Conservation (phyloP, 2,113 vertebrate species). For the Propithecus coquereli region DNA sequence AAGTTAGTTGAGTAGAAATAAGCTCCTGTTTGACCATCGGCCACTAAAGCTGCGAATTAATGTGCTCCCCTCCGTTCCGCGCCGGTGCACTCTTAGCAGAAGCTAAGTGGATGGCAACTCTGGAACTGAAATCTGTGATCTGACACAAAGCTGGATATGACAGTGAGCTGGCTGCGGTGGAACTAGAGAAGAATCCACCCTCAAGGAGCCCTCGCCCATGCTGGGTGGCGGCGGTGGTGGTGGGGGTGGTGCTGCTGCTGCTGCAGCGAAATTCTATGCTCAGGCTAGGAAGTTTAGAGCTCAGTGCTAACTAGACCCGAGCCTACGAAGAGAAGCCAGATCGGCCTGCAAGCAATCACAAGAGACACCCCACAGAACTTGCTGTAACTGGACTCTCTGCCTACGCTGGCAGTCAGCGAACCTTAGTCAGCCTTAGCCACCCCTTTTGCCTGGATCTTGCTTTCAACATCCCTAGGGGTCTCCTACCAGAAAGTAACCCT, state of each 20-base stretch:
- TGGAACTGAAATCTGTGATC: not conserved
- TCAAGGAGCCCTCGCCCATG: no score
- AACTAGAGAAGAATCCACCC: not conserved
- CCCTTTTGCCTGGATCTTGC: not conserved
- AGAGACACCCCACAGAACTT: no score
- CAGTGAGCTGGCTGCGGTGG: not conserved
- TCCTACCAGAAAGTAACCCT: not conserved
- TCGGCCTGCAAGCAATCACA: not conserved
- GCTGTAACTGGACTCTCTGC: accelerated
- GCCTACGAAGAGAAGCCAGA: accelerated
- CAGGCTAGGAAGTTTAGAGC: not conserved
- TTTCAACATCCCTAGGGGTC: not conserved
- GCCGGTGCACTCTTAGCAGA: not conserved
- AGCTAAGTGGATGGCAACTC: not conserved
- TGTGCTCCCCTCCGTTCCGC: not conserved
- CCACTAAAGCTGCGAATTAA: not conserved
- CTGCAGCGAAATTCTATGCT: not conserved
- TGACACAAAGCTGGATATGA: accelerated
- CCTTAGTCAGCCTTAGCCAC: not conserved
- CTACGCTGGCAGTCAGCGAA: not conserved
- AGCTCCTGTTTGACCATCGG: not conserved
- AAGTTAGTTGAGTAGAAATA: not conserved
- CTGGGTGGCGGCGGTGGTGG: no score
- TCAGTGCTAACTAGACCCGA: accelerated
- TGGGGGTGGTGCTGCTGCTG: not conserved